Percentiles rank a stretch among this genome's conserved stretches.
Evolutionary conservation across 2,888 invertebrate genomes (phyloP).

Genomic region (Glaucopsyche alexis): DNA sequence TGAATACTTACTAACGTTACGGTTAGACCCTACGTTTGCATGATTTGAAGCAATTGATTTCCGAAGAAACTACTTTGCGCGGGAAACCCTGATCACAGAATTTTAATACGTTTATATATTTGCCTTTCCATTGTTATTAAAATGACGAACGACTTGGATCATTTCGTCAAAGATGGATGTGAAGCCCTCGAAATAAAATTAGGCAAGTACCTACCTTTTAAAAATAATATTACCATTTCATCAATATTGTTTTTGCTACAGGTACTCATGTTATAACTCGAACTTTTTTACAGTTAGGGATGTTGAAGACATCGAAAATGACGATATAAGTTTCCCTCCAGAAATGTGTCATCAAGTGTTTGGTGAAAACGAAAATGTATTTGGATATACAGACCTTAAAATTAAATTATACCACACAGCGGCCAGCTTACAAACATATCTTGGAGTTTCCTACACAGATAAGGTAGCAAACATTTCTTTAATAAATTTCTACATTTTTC

Average conservation of each 20-base stretch:
- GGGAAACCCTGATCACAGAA: constrained; percentile 43
- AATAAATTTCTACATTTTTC: too few relatives aligned
- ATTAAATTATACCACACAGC: constrained; percentile 91
- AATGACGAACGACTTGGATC: constrained; percentile 73
- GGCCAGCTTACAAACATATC: constrained; percentile 88
- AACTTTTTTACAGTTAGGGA: constrained; percentile 74
- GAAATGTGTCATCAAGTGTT: constrained; percentile 97
- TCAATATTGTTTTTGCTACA: neutral
- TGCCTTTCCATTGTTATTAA: constrained; percentile 37
- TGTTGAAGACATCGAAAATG: constrained; percentile 83
- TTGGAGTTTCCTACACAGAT: constrained; percentile 86
- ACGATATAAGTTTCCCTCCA: constrained; percentile 84
- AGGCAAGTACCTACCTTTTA: constrained; percentile 51
- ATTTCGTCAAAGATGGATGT: constrained; percentile 79
- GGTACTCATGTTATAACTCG: neutral
- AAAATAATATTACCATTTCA: neutral
- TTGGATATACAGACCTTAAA: constrained; percentile 92
- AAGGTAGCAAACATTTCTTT: constrained; percentile 64
- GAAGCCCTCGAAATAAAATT: constrained; percentile 79
- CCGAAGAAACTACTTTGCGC: constrained; percentile 46
- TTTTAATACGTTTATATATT: neutral
- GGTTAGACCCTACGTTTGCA: neutral
- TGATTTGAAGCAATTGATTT: neutral
- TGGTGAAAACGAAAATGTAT: constrained; percentile 94
- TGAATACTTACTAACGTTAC: neutral